phyloP scores from a whole-genome alignment of 2,113 vertebrate genomes.

The Clupea harengus region DNA sequence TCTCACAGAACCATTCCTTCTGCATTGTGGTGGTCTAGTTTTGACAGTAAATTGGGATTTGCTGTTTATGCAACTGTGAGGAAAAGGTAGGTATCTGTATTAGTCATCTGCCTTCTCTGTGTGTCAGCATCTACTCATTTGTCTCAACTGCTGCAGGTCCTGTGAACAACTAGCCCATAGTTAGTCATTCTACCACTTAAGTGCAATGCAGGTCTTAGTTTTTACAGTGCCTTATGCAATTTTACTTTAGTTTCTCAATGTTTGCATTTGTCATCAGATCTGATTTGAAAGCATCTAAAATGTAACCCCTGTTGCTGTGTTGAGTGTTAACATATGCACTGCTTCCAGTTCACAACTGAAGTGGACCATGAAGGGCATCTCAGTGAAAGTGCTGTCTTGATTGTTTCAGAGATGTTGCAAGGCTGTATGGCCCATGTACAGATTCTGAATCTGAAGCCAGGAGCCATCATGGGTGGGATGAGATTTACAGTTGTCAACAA shows the following conservation, averaged over 20 bases:
- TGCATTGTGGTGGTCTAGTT: not conserved
- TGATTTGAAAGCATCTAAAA: not conserved
- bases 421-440: not conserved
- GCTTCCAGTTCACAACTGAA: not conserved
- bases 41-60: not conserved
- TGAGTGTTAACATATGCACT: not conserved
- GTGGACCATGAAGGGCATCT: not conserved
- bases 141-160: not conserved
- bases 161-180: not conserved
- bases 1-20: not conserved
- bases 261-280: not conserved
- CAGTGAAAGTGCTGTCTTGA: not conserved
- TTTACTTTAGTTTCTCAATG: not conserved
- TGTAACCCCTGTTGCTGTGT: not conserved
- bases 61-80: not conserved
- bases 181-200: not conserved
- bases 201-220: not conserved
- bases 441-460: not conserved
- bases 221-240: not conserved
- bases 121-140: not conserved
- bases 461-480: not conserved
- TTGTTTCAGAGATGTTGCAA: not conserved
- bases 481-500: conserved; percentile 7
- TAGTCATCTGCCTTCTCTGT: conserved; percentile 1
- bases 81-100: not conserved